phyloP scores from a whole-genome alignment of 2,888 invertebrate genomes.

The Drosophila percnosoma region DNA sequence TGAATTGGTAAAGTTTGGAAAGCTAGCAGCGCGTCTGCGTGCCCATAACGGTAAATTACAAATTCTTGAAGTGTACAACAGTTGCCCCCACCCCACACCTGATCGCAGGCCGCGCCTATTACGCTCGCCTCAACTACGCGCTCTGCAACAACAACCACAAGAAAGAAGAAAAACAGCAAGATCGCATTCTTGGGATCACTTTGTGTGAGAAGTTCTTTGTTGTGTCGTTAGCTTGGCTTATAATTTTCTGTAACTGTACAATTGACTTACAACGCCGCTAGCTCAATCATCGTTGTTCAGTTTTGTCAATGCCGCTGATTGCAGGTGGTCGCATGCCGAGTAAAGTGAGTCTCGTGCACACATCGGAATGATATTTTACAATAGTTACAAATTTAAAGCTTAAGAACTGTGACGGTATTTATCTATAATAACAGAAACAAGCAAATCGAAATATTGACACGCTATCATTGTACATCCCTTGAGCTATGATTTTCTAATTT shows the following conservation, averaged over 20 bases:
- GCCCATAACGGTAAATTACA: conserved; percentile 66
- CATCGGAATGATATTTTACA: background rate
- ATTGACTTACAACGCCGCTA: conserved; percentile 46
- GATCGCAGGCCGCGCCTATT: background rate
- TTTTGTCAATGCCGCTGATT: background rate
- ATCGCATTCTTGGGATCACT: conserved; percentile 32
- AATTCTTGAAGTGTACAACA: conserved; percentile 31
- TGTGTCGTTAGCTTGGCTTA: conserved; percentile 50
- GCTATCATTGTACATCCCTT: background rate
- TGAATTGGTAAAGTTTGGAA: conserved; percentile 37
- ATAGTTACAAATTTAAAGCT: background rate
- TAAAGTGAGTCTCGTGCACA: background rate
- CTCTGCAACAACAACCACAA: conserved; percentile 6
- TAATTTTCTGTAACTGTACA: conserved; percentile 70
- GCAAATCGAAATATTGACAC: background rate
- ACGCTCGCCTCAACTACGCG: conserved; percentile 24
- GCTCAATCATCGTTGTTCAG: conserved; percentile 13
- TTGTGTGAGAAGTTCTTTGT: conserved; percentile 48
- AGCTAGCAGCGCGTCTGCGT: conserved; percentile 48
- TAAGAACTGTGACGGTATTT: background rate
- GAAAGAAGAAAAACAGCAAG: background rate
- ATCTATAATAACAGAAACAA: background rate
- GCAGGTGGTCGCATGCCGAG: conserved; percentile 18
- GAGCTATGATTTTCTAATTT: background rate
- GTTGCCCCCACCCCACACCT: background rate